Percentiles rank a stretch among this genome's conserved stretches.
These are phyloP conservation scores for Piprites chloris DNA, from an alignment of 2,113 vertebrate genomes.

Conservation along the genomic window DNA sequence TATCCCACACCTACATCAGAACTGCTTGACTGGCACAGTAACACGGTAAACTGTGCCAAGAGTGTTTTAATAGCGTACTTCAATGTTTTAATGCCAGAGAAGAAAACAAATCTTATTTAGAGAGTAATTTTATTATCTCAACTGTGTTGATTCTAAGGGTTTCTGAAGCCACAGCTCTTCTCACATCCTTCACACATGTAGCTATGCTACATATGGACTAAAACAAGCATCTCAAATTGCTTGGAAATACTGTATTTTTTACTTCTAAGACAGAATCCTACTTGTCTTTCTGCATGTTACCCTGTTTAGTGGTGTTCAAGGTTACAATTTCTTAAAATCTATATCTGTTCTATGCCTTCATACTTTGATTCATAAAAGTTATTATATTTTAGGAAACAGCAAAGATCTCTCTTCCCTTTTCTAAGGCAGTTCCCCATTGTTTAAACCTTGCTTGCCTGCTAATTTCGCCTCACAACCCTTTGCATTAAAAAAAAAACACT, in stretches of 20 bases:
- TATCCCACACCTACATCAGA: not conserved
- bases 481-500: not conserved
- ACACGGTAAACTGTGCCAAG: not conserved
- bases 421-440: not conserved
- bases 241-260: not conserved
- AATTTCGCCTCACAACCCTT: not conserved
- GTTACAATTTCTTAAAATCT: not conserved
- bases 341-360: not conserved
- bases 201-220: not conserved
- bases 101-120: not conserved
- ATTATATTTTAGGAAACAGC: not conserved
- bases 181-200: not conserved
- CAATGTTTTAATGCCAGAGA: not conserved
- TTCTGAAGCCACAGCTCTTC: not conserved
- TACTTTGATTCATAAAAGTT: not conserved
- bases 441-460: not conserved
- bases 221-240: not conserved
- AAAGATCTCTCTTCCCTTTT: not conserved
- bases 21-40: not conserved
- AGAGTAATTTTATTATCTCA: not conserved
- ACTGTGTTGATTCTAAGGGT: not conserved
- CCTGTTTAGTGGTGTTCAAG: not conserved
- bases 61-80: not conserved
- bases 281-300: not conserved
- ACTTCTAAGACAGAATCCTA: not conserved